phyloP scores from a whole-genome alignment of 1,140 invertebrate species.

The Drosophila kanapiae region DNA sequence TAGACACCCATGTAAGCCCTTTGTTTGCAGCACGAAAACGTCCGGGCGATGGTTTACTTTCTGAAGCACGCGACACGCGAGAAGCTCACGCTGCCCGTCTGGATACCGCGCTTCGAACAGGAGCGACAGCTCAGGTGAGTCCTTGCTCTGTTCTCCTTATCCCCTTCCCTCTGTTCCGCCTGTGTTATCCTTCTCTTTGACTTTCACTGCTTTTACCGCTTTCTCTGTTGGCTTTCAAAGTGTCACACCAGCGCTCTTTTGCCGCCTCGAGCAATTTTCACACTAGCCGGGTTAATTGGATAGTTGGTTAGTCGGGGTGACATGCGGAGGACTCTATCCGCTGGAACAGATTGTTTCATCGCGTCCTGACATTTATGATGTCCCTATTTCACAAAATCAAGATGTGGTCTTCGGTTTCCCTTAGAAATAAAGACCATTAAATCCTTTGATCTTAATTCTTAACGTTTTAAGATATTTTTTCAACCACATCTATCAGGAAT shows the following conservation, averaged over 20 bases:
- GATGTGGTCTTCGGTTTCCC: not conserved
- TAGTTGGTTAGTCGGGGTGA: conserved; percentile 21
- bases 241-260: conserved; percentile 29
- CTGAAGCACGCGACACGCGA: conserved; percentile 89
- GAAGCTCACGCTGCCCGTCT: conserved; percentile 75
- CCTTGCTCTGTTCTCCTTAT: not conserved
- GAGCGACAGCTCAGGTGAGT: conserved; percentile 81
- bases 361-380: conserved; percentile 25
- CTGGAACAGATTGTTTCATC: conserved; percentile 18
- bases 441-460: not conserved
- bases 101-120: conserved; percentile 77
- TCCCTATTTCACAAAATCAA: not conserved
- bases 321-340: conserved; percentile 21
- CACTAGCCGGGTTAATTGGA: conserved; percentile 45
- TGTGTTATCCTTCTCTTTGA: not conserved
- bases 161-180: not conserved
- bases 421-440: not conserved
- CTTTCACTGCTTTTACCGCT: conserved; percentile 18
- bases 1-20: conserved; percentile 17
- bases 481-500: no score
- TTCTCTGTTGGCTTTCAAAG: conserved; percentile 29
- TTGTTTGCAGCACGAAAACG: conserved; percentile 88
- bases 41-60: conserved; percentile 91
- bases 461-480: not conserved
- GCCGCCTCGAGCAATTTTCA: conserved; percentile 33